These are phyloP conservation scores for Halocaridina rubra DNA, from an alignment of 2,888 invertebrate species.

Conservation along the genomic window DNA sequence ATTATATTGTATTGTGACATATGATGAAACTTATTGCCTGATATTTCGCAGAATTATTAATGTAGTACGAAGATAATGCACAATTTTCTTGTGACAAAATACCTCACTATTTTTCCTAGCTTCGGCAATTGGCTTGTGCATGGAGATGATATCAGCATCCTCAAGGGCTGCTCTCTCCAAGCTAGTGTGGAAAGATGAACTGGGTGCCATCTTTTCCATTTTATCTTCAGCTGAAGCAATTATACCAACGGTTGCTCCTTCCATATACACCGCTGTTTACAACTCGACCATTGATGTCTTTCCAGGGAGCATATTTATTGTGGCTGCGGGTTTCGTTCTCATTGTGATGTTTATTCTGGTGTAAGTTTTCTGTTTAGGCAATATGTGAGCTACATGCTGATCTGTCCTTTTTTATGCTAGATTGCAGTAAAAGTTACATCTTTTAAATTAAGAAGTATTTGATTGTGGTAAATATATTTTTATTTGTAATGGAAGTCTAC, in stretches of 20 bases:
- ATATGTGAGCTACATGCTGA: background rate
- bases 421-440: background rate
- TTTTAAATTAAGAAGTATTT: background rate
- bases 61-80: too few relatives aligned
- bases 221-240: background rate
- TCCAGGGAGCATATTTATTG: constrained; percentile 3
- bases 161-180: background rate
- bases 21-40: background rate
- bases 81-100: too few relatives aligned
- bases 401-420: too few relatives aligned
- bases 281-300: constrained; percentile 15
- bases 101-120: too few relatives aligned
- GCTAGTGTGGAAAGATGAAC: background rate
- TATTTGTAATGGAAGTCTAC: too few relatives aligned
- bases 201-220: constrained; percentile 4
- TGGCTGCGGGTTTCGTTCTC: background rate
- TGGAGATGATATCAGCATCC: background rate
- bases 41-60: background rate
- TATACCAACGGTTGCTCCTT: background rate
- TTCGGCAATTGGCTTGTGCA: background rate
- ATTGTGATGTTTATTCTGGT: background rate
- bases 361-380: background rate
- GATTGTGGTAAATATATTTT: too few relatives aligned
- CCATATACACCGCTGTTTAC: constrained; percentile 14
- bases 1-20: too few relatives aligned